A percentile compares a stretch with the other conserved stretches of the same genome.
Evolutionary conservation across 2,797 vertebrate species (phyloP).

Genomic region (Echiichthys vipera): DNA sequence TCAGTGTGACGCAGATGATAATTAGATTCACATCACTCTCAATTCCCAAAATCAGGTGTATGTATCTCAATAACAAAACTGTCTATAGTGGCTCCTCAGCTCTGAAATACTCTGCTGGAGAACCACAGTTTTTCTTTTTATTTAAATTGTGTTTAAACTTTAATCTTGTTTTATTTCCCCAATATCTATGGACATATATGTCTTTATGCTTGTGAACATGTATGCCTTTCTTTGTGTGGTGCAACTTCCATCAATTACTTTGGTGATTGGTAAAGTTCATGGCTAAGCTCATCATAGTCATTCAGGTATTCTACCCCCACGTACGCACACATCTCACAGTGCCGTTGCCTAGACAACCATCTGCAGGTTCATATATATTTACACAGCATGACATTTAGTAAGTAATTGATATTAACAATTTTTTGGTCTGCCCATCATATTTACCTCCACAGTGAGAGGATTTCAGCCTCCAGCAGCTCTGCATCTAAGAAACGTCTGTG

Average conservation of each 20-base stretch:
- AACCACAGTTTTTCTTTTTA: too few relatives aligned
- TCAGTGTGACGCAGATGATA: neutral
- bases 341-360: neutral
- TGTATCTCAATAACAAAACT: neutral
- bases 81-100: neutral
- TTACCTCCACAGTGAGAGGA: slow-evolving; percentile 22
- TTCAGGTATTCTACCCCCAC: neutral
- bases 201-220: too few relatives aligned
- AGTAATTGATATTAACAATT: neutral
- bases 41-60: neutral
- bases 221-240: too few relatives aligned
- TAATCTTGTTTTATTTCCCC: too few relatives aligned
- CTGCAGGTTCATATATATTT: neutral
- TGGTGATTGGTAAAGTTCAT: too few relatives aligned
- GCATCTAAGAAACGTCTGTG: slow-evolving; percentile 13
- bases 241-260: too few relatives aligned
- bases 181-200: too few relatives aligned
- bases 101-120: too few relatives aligned
- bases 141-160: too few relatives aligned
- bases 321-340: neutral
- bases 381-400: neutral
- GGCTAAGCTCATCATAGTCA: neutral
- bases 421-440: slow-evolving; percentile 3
- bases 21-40: neutral
- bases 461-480: slow-evolving; percentile 24